A percentile compares a stretch with the other conserved stretches of the same genome.
These are phyloP conservation scores for Oryzias sinensis DNA, from an alignment of 2,797 vertebrate genomes.

Conservation along the genomic window DNA sequence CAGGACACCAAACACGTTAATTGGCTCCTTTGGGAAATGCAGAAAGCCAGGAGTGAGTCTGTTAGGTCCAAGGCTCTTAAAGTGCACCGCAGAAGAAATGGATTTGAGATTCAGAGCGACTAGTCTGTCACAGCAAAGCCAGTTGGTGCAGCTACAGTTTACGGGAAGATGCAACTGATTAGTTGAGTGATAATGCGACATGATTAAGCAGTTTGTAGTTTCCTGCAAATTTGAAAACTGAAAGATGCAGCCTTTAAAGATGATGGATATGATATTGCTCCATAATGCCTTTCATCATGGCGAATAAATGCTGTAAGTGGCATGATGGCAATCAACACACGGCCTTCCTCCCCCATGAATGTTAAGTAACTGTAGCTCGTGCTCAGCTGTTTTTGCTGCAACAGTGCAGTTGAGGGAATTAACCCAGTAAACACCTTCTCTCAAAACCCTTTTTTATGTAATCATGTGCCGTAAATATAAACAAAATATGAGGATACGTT, in stretches of 20 bases:
- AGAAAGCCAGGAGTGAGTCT: conserved; percentile 36
- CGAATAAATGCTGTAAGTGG: conserved; percentile 30
- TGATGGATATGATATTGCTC: conserved; percentile 37
- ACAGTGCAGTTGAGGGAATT: conserved; percentile 29
- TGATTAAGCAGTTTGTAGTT: conserved; percentile 50
- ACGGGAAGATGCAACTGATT: conserved; percentile 40
- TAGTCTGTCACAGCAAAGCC: conserved; percentile 32
- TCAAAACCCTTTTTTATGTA: conserved; percentile 11
- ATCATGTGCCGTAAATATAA: neutral
- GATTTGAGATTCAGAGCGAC: conserved; percentile 29
- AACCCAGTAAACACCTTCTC: conserved; percentile 32
- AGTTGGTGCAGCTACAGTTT: conserved; percentile 19
- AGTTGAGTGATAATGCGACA: conserved; percentile 42
- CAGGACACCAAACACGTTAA: conserved; percentile 66
- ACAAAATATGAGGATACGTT: too few relatives aligned
- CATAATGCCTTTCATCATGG: conserved; percentile 34
- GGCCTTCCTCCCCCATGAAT: conserved; percentile 36
- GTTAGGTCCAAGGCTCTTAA: conserved; percentile 37
- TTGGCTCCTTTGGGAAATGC: conserved; percentile 62
- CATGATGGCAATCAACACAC: conserved; percentile 50
- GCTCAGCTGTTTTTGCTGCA: conserved; percentile 16
- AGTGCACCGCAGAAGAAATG: conserved; percentile 32
- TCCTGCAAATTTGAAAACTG: conserved; percentile 45
- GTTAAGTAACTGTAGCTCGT: conserved; percentile 33
- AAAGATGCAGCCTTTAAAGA: conserved; percentile 37